Evolutionary conservation across 2,888 invertebrate species (phyloP).

Genomic region (Meta bourneti): DNA sequence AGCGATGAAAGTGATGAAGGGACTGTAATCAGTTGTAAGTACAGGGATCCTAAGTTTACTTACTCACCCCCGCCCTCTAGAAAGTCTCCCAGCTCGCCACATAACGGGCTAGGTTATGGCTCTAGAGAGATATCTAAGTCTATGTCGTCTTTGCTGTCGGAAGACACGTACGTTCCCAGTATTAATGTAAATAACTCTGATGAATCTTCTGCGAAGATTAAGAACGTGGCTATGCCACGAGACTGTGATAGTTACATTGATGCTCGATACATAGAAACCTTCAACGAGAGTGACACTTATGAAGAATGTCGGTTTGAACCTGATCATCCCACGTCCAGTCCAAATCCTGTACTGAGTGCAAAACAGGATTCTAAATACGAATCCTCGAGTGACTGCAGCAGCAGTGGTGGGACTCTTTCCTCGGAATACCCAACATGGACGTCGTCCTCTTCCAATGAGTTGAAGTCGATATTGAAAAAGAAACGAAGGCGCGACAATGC

Average conservation of each 20-base stretch:
- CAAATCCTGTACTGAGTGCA: conserved; percentile 7
- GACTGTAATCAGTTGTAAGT: conserved; percentile 60
- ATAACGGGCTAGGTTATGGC: conserved; percentile 40
- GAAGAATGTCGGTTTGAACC: conserved; percentile 14
- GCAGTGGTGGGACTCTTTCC: conserved; percentile 67
- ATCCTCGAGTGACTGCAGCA: conserved; percentile 74
- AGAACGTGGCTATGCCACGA: conserved; percentile 4
- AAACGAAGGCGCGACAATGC: conserved; percentile 62
- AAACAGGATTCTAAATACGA: conserved; percentile 57
- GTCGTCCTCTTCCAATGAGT: conserved; percentile 68
- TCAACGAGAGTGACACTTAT: conserved; percentile 12
- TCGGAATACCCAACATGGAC: conserved; percentile 76
- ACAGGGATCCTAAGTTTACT: conserved; percentile 72
- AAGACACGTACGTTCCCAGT: conserved; percentile 61
- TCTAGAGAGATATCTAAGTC: conserved; percentile 74
- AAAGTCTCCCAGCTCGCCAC: conserved; percentile 37
- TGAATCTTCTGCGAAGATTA: conserved; percentile 29
- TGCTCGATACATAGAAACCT: neutral
- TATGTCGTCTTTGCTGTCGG: conserved; percentile 71
- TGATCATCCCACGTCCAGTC: conserved; percentile 2
- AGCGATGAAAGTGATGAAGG: conserved; percentile 74
- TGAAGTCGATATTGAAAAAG: conserved; percentile 78
- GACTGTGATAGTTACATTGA: conserved; percentile 60
- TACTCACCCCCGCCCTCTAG: conserved; percentile 74
- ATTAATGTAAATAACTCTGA: conserved; percentile 51